These are phyloP conservation scores for Stomatorhinus walkeri DNA, from an alignment of 2,797 vertebrate species.

Conservation along the genomic window DNA sequence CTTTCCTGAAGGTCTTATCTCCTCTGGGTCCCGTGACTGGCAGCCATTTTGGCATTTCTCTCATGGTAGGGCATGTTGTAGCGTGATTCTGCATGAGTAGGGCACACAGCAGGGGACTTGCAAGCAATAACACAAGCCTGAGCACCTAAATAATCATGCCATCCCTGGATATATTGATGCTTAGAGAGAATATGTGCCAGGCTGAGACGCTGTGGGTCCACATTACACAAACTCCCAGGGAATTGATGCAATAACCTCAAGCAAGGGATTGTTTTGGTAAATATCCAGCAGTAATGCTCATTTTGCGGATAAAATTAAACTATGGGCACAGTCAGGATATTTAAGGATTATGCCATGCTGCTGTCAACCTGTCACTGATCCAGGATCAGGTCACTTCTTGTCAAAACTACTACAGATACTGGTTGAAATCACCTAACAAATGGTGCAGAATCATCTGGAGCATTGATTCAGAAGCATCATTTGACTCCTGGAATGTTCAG, in stretches of 20 bases:
- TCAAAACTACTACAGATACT: neutral
- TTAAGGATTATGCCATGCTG: neutral
- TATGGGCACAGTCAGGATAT: neutral
- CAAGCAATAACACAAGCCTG: neutral
- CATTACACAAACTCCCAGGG: neutral
- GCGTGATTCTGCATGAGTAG: neutral
- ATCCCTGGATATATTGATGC: neutral
- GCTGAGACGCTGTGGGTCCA: neutral
- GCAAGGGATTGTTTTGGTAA: neutral
- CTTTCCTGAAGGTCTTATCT: neutral
- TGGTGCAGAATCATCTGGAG: neutral
- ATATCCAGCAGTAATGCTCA: neutral
- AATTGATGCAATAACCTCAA: neutral
- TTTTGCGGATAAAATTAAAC: neutral
- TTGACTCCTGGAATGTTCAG: neutral
- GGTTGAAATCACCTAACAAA: neutral
- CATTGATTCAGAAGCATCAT: neutral
- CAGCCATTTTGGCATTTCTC: neutral
- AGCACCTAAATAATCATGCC: slow-evolving; percentile 1
- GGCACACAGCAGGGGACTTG: neutral
- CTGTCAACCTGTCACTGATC: neutral
- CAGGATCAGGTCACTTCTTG: neutral
- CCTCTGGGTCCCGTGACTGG: neutral
- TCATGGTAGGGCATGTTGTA: neutral
- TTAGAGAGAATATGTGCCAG: neutral